phyloP scores from a whole-genome alignment of 1,140 invertebrate species.

The Ladona fulva region DNA sequence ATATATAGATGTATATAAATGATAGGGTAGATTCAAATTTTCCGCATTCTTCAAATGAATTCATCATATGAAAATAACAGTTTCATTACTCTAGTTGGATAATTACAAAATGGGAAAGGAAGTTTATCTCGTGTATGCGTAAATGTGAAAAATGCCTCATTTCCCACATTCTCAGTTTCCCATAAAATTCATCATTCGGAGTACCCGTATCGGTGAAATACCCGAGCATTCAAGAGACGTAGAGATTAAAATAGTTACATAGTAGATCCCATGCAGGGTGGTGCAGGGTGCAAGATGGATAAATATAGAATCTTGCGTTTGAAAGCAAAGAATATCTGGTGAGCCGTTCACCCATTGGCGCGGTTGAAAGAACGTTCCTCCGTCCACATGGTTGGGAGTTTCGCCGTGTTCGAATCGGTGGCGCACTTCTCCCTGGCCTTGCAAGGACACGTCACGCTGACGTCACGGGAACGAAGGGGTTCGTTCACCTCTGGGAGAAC shows the following conservation, averaged over 20 bases:
- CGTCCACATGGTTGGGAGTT: neutral
- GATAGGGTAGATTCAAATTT: no score
- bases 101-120: no score
- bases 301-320: neutral
- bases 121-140: no score
- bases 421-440: neutral
- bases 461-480: neutral
- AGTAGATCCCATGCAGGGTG: neutral
- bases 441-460: constrained; percentile 6
- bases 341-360: neutral
- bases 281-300: neutral
- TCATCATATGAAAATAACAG: no score
- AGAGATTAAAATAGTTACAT: neutral
- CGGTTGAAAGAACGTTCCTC: neutral
- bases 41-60: no score
- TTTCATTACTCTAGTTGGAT: no score
- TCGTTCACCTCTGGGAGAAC: constrained; percentile 6
- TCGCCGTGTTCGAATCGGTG: neutral
- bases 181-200: no score
- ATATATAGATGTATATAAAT: no score
- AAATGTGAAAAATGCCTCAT: no score
- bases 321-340: neutral
- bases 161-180: no score
- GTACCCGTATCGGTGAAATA: no score
- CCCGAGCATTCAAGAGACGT: neutral